Percentiles rank a stretch among this genome's conserved stretches.
These are phyloP conservation scores for Chlorops oryzae DNA, from an alignment of 1,140 invertebrate species.

Conservation along the genomic window DNA sequence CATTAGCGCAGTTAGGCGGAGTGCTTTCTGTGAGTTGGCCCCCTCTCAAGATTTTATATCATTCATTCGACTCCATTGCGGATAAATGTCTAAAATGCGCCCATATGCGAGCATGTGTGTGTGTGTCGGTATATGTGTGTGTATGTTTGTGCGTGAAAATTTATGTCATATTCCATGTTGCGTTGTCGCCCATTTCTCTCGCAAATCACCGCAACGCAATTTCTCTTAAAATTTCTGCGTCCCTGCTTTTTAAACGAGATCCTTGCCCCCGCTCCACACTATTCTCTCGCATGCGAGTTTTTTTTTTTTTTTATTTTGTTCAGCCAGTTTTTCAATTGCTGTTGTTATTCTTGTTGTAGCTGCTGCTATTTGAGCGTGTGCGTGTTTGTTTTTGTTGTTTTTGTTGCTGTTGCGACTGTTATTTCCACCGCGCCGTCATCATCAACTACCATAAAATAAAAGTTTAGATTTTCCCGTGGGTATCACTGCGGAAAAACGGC, in stretches of 20 bases:
- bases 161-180: neutral
- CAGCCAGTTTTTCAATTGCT: conserved; percentile 35
- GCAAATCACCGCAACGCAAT: too few species aligned
- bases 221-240: too few species aligned
- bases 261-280: neutral
- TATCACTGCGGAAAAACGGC: conserved; percentile 22
- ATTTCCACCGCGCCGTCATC: conserved; percentile 38
- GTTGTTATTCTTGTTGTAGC: conserved; percentile 17
- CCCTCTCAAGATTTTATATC: too few species aligned
- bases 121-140: too few species aligned
- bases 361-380: neutral
- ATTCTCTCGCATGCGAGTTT: neutral
- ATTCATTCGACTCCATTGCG: too few species aligned
- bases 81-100: too few species aligned
- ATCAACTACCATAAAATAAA: conserved; percentile 45
- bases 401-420: neutral
- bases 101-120: too few species aligned
- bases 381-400: neutral
- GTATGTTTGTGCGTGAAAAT: neutral
- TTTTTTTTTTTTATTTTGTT: neutral
- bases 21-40: too few species aligned
- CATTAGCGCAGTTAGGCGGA: too few species aligned
- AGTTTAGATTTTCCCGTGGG: conserved; percentile 42
- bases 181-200: too few species aligned
- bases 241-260: too few species aligned